phyloP scores from a whole-genome alignment of 2,888 invertebrate species.

The Parasteatoda lunata region DNA sequence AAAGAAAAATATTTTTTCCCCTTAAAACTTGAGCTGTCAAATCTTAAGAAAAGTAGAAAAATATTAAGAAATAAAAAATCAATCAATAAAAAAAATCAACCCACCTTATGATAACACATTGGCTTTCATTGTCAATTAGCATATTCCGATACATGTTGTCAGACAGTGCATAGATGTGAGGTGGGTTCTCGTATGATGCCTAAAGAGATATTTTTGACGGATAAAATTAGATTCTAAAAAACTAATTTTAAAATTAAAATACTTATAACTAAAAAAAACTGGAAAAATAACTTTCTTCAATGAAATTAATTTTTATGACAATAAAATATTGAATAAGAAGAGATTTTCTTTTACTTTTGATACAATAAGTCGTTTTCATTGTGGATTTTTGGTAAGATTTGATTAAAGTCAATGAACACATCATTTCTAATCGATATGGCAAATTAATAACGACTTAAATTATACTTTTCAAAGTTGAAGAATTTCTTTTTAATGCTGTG shows the following conservation, averaged over 20 bases:
- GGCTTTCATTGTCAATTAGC: conserved; percentile 82
- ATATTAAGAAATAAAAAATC: too few species aligned
- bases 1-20: too few species aligned
- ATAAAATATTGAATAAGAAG: too few species aligned
- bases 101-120: conserved; percentile 83
- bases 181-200: conserved; percentile 83
- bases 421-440: neutral
- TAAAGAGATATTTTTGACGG: conserved; percentile 72
- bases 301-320: too few species aligned
- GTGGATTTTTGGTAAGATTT: too few species aligned
- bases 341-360: too few species aligned
- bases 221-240: neutral
- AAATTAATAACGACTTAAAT: neutral
- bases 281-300: too few species aligned
- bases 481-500: neutral
- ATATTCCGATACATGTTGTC: conserved; percentile 84
- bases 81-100: conserved; percentile 3
- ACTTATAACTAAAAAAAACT: neutral
- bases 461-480: neutral
- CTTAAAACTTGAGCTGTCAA: too few species aligned
- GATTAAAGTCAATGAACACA: too few species aligned
- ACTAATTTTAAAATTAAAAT: neutral
- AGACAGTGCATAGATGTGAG: conserved; percentile 81
- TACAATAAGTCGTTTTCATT: too few species aligned
- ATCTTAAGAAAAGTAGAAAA: too few species aligned